Evolutionary conservation across 2,113 vertebrate genomes (phyloP).

Genomic region (Mystacornis crossleyi): DNA sequence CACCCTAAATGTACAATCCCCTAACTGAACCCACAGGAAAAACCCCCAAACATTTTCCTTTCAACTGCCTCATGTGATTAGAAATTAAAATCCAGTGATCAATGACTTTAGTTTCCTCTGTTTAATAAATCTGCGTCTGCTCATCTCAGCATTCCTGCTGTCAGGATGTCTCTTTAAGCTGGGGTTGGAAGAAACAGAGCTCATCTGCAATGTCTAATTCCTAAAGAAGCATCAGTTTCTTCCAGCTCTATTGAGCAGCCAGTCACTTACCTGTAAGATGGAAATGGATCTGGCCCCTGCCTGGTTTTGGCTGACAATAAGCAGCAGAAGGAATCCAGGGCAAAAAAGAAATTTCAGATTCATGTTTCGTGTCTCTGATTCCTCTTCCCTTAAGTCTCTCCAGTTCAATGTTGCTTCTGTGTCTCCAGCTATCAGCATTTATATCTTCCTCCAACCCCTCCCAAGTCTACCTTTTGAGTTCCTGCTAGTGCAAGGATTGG

Average conservation of each 20-base stretch:
- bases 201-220: neutral
- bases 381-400: neutral
- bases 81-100: neutral
- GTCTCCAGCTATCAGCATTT: conserved; percentile 49
- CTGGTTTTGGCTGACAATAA: conserved; percentile 35
- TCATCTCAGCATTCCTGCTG: neutral
- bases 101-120: neutral
- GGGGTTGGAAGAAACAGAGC: neutral
- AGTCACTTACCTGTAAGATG: conserved; percentile 64
- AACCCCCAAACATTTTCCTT: neutral
- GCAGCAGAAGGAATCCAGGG: conserved; percentile 52
- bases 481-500: conserved; percentile 58
- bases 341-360: neutral
- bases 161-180: neutral
- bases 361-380: conserved; percentile 31
- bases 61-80: neutral
- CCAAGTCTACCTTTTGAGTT: conserved; percentile 49
- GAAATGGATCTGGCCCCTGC: conserved; percentile 36
- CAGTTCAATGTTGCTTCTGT: neutral
- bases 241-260: neutral
- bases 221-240: neutral
- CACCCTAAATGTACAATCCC: neutral
- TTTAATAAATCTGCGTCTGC: neutral
- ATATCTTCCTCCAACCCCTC: conserved; percentile 47
- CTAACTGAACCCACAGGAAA: neutral